phyloP scores from a whole-genome alignment of 2,797 vertebrate genomes.

The Enteromius mattozi region DNA sequence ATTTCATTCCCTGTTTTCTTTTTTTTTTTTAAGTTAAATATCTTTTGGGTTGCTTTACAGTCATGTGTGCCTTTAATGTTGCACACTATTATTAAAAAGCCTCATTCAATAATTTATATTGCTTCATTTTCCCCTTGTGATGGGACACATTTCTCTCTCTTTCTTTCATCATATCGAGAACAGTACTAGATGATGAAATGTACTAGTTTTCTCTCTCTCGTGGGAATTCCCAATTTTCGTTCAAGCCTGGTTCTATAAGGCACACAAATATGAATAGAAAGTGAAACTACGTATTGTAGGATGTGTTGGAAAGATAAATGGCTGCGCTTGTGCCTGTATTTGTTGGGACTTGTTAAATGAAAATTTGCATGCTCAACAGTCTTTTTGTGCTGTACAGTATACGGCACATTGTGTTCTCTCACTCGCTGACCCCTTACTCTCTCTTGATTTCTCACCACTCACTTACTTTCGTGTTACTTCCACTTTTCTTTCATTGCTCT shows the following conservation, averaged over 20 bases:
- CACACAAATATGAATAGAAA: constrained; percentile 15
- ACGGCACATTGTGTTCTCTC: constrained; percentile 37
- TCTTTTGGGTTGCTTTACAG: not conserved
- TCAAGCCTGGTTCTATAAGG: not conserved
- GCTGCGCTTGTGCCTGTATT: constrained; percentile 34
- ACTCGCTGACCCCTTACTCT: constrained; percentile 28
- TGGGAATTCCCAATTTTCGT: constrained; percentile 12
- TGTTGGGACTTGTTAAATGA: constrained; percentile 44
- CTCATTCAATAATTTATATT: constrained; percentile 56
- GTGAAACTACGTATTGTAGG: not conserved
- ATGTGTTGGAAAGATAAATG: not conserved
- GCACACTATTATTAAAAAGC: constrained; percentile 52
- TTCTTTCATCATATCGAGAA: constrained; percentile 9
- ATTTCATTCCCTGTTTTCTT: not conserved
- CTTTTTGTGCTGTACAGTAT: constrained; percentile 21
- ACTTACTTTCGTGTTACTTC: constrained; percentile 59
- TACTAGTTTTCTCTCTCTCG: constrained; percentile 20
- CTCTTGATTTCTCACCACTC: constrained; percentile 29
- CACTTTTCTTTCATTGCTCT: constrained; percentile 42
- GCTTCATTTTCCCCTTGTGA: constrained; percentile 45
- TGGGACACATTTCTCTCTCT: constrained; percentile 2
- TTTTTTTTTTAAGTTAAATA: not conserved
- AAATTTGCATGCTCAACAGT: constrained; percentile 43
- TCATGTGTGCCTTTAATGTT: constrained; percentile 8
- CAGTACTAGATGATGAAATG: constrained; percentile 38